Base-by-base conservation (phyloP, 2,888 invertebrate species). In the Pyrrhia umbra region DNA sequence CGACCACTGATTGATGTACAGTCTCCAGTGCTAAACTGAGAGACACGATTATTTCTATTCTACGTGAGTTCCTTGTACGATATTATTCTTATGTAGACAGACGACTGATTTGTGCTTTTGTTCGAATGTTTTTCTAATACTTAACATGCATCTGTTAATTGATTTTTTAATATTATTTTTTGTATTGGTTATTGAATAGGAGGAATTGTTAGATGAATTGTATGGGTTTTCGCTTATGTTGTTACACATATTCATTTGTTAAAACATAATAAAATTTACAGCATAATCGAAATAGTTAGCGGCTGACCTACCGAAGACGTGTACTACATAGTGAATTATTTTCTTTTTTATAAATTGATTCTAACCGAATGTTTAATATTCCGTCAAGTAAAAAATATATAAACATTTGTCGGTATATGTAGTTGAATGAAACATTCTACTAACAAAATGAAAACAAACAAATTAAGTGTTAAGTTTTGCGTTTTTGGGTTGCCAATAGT, bases 1-100 rank as follows among this genome's bases (percentile, higher is more conserved):
- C 77, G 62, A 50, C 45, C 65, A 39, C 45, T 79, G 74, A 76
- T 75, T 76, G 75, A 75, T 75, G 67, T 61, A 56, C 34, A 34
- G 34, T n/a, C 54, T 56, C 27, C 49, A 20, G 49, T 56, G 67
- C 58, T 80, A 79, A 79, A 73, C 52, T 65, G 49, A 52, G 47
- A 49, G 51, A 37, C 79, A 79, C 76, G 81, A 80, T 52, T 62
- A 43, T 10, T 34, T 52, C 39, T 50, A 34, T n/a, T n/a, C n/a
- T n/a, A 40, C 45, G 62, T 57, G 49, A 59, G 62, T 63, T 72
- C 68, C 61, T 59, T 59, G 60, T 52, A 45, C 30, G 42, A 43
- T 25, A 20, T 16, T 49, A 8, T 13, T 45, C 8, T 39, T 37
- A 15, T 57, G 20, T 23, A 34, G 13, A 5, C 5, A 15, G n/a